Conservation (phyloP, 2,113 vertebrate species). For the Rhinoderma darwinii region DNA sequence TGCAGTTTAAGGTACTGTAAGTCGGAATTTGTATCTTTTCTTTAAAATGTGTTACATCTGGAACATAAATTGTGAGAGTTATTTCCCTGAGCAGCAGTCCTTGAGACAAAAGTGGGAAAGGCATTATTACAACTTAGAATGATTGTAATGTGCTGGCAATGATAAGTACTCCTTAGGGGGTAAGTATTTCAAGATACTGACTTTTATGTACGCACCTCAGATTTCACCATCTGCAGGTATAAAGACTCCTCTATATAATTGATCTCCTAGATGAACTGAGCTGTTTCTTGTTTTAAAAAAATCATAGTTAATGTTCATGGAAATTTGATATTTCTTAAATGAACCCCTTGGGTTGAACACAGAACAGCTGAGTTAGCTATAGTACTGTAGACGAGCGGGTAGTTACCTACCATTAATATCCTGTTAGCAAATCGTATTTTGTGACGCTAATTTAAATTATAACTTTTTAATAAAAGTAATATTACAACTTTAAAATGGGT, state of each 20-base stretch:
- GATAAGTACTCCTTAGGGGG: slow-evolving; percentile 42
- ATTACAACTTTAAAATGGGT: not conserved
- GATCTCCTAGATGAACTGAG: not conserved
- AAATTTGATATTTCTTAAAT: slow-evolving; percentile 25
- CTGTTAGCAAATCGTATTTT: not conserved
- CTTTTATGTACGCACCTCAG: slow-evolving; percentile 35
- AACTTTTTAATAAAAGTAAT: not conserved
- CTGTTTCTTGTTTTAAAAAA: slow-evolving; percentile 22
- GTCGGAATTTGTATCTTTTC: slow-evolving; percentile 14
- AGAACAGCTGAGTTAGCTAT: not conserved
- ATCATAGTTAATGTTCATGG: slow-evolving; percentile 29
- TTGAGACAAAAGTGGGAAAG: slow-evolving; percentile 42
- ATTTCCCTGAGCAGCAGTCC: slow-evolving; percentile 44
- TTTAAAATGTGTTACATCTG: slow-evolving; percentile 38
- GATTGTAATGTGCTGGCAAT: slow-evolving; percentile 22
- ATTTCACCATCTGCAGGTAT: slow-evolving; percentile 36
- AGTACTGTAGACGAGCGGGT: not conserved
- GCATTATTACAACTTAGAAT: slow-evolving; percentile 44
- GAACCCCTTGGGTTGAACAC: not conserved
- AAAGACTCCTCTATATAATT: slow-evolving; percentile 15
- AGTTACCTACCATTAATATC: not conserved
- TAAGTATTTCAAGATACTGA: slow-evolving; percentile 31
- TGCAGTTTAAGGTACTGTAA: slow-evolving; percentile 84
- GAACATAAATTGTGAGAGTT: slow-evolving; percentile 35
- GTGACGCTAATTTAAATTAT: not conserved